These are phyloP conservation scores for Trochalopteron elliotii DNA, from an alignment of 2,113 vertebrate species.

Conservation along the genomic window DNA sequence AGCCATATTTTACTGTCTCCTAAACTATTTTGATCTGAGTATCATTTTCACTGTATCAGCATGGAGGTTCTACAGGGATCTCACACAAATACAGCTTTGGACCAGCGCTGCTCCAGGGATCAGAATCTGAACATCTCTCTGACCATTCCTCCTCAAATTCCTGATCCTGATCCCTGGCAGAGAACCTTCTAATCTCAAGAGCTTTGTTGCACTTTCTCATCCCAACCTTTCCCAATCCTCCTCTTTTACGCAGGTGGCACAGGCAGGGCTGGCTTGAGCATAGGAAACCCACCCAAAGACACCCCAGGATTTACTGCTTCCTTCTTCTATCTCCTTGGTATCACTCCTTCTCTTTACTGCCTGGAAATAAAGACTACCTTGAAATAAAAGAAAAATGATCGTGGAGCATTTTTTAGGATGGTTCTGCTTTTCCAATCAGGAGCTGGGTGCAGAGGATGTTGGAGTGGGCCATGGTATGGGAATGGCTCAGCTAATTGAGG, in stretches of 20 bases:
- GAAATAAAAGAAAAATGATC: slow-evolving; percentile 40
- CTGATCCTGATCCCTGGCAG: background rate
- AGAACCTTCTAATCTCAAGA: background rate
- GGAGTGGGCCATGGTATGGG: background rate
- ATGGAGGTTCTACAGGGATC: background rate
- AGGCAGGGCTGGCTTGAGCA: background rate
- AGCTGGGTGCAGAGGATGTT: background rate
- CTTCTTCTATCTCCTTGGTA: slow-evolving; percentile 8
- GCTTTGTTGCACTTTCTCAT: background rate
- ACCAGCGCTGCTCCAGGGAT: background rate
- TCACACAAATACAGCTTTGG: background rate
- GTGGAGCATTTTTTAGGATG: background rate
- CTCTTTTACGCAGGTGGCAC: background rate
- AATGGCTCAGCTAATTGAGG: slow-evolving; percentile 47
- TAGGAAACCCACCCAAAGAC: background rate
- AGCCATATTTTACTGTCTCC: background rate
- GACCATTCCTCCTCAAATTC: background rate
- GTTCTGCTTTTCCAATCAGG: background rate
- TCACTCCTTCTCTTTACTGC: slow-evolving; percentile 6
- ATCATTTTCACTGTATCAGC: background rate
- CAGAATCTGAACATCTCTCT: background rate
- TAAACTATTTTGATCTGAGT: background rate
- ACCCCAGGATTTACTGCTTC: slow-evolving; percentile 22
- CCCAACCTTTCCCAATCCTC: background rate
- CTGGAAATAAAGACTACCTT: slow-evolving; percentile 53